Evolutionary conservation across 2,113 vertebrate genomes (phyloP), one percentile per base, ranked within the genome.

Genomic region (Callospermophilus lateralis): DNA sequence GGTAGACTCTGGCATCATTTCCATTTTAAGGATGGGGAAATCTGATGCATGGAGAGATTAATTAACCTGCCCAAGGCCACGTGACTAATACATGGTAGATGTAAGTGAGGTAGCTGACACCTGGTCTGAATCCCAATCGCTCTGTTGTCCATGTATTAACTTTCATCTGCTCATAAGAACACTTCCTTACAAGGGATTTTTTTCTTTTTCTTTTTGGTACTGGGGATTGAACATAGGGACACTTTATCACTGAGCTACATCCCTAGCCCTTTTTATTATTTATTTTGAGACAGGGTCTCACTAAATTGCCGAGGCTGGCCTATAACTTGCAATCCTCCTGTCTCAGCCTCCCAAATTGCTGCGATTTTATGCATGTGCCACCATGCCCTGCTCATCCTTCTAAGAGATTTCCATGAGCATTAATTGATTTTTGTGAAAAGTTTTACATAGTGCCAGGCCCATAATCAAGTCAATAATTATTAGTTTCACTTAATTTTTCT

Each of bases 401-500:
- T 42, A 48, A 4, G 70, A 13, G 11, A 45, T 70, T 80, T 68
- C 63, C 89, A 1, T 80, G 30, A 89, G 37, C 55, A 3, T 84
- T 63, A 77, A 92, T 48, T 12, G 72, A 61, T 45, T 58, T 79
- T 93, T 95, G 10, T 53, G 53, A 77, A 80, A 89, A 84, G 22
- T 24, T 93, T 48, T 65, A 72, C 24, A 77, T 15, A 20, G 9
- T 73, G n/a, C 19, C 42, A 88, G 22, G 30, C 2, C 5, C 28
- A 58, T 26, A 94, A 93, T 91, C 15, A 89, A 37, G 26, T 51
- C 19, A 74, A 28, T 42, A 85, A 51, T 20, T 89, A 61, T 39
- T 53, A 84, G 37, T 92, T 81, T 67, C 73, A 76, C 65, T 94
- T 70, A 79, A 76, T n/a, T 89, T 93, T 80, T 34, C n/a, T 42